Percentiles rank a stretch among this genome's conserved stretches.
phyloP scores from a whole-genome alignment of 1,140 invertebrate genomes.

The Lysiphlebus fabarum region DNA sequence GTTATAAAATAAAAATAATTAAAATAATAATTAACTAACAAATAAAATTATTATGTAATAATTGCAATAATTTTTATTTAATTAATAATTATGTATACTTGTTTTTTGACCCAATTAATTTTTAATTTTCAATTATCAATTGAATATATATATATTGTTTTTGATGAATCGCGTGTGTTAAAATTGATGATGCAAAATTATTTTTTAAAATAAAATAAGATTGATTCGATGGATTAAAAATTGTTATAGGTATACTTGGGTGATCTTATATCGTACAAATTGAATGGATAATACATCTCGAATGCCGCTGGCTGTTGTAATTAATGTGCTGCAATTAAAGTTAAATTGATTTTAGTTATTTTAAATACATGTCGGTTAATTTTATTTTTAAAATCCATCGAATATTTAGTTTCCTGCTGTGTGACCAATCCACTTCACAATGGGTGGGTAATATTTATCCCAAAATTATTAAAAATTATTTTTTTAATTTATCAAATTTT shows the following conservation, averaged over 20 bases:
- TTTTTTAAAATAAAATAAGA: neutral
- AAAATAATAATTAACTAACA: too few relatives aligned
- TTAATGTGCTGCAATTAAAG: constrained; percentile 32
- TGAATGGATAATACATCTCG: constrained; percentile 28
- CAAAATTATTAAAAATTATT: neutral
- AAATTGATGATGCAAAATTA: too few relatives aligned
- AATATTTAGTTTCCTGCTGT: constrained; percentile 30
- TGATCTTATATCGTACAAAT: constrained; percentile 20
- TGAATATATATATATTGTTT: too few relatives aligned
- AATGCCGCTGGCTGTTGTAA: constrained; percentile 27
- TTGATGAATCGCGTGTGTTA: too few relatives aligned
- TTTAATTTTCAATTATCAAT: too few relatives aligned
- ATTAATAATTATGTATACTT: too few relatives aligned
- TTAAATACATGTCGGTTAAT: constrained; percentile 20
- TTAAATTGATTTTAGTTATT: constrained; percentile 20
- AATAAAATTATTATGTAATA: too few relatives aligned
- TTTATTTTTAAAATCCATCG: constrained; percentile 28
- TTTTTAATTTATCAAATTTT: constrained; percentile 2
- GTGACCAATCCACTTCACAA: constrained; percentile 27
- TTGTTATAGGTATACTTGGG: constrained; percentile 12
- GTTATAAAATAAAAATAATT: too few relatives aligned
- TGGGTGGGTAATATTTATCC: constrained; percentile 23
- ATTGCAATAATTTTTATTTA: too few relatives aligned
- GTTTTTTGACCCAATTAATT: too few relatives aligned
- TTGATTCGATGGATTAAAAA: constrained; percentile 21